Evolutionary conservation across 2,797 vertebrate species (phyloP).

Genomic region (Gephyroberyx darwinii): DNA sequence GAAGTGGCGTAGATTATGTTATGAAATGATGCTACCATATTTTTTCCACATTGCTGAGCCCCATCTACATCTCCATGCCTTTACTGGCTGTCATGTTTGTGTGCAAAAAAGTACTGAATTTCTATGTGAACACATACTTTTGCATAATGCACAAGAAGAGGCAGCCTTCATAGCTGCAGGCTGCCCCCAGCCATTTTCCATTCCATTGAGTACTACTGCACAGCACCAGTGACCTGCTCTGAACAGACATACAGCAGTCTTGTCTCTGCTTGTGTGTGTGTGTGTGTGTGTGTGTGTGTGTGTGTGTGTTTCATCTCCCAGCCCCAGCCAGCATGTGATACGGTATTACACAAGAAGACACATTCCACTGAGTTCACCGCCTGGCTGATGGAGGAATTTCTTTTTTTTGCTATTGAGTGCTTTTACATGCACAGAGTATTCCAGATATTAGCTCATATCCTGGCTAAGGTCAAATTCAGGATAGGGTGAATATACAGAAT

Average conservation of each 20-base stretch:
- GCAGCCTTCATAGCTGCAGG: constrained; percentile 33
- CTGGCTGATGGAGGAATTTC: constrained; percentile 40
- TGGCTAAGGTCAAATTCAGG: constrained; percentile 4
- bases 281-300: constrained; percentile 30
- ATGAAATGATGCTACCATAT: constrained; percentile 9
- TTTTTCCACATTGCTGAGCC: constrained; percentile 26
- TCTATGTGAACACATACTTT: constrained; percentile 50
- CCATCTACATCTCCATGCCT: constrained; percentile 27
- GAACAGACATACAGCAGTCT: constrained; percentile 53
- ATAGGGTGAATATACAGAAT: not conserved
- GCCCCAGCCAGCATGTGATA: constrained; percentile 49
- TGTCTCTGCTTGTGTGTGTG: constrained; percentile 68
- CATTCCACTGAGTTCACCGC: constrained; percentile 65
- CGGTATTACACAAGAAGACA: constrained; percentile 58
- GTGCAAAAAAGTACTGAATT: constrained; percentile 36
- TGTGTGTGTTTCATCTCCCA: constrained; percentile 43
- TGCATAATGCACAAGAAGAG: constrained; percentile 51
- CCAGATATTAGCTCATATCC: constrained; percentile 32
- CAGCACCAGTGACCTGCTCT: constrained; percentile 71
- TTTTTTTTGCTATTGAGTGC: constrained; percentile 18
- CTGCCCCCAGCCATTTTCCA: constrained; percentile 63
- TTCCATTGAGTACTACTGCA: constrained; percentile 64
- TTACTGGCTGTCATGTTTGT: constrained; percentile 49
- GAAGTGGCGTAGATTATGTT: constrained; percentile 18
- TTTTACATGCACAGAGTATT: constrained; percentile 19